Percentiles rank a stretch among this genome's conserved stretches.
Evolutionary conservation across 1,140 invertebrate genomes (phyloP).

Genomic region (Aethina tumida): DNA sequence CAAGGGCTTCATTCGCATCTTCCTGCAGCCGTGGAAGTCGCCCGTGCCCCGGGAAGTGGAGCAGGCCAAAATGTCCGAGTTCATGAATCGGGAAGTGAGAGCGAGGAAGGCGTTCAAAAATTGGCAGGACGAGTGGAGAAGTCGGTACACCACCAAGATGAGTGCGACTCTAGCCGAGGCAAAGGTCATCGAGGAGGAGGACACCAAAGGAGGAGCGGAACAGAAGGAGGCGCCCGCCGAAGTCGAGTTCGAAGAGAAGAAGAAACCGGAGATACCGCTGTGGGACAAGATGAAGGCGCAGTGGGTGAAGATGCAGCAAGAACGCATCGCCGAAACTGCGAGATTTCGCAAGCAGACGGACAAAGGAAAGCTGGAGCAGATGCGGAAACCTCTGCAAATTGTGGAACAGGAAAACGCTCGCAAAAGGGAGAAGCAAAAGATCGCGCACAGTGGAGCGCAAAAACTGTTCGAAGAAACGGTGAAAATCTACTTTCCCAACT

Average conservation of each 20-base stretch:
- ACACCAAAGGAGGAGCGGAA: slow-evolving; percentile 15
- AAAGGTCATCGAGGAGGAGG: slow-evolving; percentile 12
- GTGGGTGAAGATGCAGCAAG: slow-evolving; percentile 31
- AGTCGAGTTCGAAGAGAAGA: too few relatives aligned
- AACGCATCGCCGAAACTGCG: slow-evolving; percentile 39
- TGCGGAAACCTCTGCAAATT: slow-evolving; percentile 35
- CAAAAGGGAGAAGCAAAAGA: slow-evolving; percentile 34
- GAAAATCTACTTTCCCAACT: too few relatives aligned
- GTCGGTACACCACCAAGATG: slow-evolving; percentile 7
- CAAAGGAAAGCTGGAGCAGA: slow-evolving; percentile 37
- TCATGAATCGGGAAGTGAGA: slow-evolving; percentile 19
- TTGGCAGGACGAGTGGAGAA: slow-evolving; percentile 27
- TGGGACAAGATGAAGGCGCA: too few relatives aligned
- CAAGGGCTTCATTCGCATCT: slow-evolving; percentile 7
- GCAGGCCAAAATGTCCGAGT: slow-evolving; percentile 1
- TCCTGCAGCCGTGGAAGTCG: not conserved
- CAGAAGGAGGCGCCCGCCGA: slow-evolving; percentile 12
- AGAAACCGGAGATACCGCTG: too few relatives aligned
- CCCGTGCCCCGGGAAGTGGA: not conserved
- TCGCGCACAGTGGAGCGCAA: too few relatives aligned
- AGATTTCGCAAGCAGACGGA: slow-evolving; percentile 39
- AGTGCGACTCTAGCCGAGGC: slow-evolving; percentile 13
- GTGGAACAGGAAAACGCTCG: slow-evolving; percentile 34
- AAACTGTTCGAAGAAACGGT: too few relatives aligned
- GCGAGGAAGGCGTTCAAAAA: slow-evolving; percentile 23